Evolutionary conservation across 2,888 invertebrate genomes (phyloP), one percentile per base, ranked within the genome.

Genomic region (Sphaerophoria taeniata): DNA sequence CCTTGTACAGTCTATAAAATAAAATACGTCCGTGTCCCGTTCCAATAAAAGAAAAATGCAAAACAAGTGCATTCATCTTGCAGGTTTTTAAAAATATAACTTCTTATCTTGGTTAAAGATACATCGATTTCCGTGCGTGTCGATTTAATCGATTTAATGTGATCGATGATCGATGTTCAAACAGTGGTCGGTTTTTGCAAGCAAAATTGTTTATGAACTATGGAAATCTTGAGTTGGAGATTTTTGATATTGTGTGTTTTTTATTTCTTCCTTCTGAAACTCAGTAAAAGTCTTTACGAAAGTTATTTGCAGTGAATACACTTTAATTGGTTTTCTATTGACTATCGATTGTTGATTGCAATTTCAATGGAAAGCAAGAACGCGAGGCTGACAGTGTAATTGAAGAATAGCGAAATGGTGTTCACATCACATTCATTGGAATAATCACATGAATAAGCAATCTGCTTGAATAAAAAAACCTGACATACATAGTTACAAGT

Each of bases 201-300:
- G 24, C 34, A 47, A 36, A 31, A 36, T 39, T 63, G 11, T 36
- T 45, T 60, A 36, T 31, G 45, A 43, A 81, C 73, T 75, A 89
- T 89, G 89, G 88, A 89, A 87, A 77, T 88, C 55, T 86, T 88
- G 76, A 88, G 87, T 65, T 88, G 87, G 87, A 88, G 87, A 74
- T 89, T 89, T 81, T 71, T 88, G 16, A 63, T 78, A 51, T 73
- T 89, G 49, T 89, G 89, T 79, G 76, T 87, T 67, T 88, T 89
- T 80, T 89, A 89, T 72, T 89, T 89, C 69, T 72, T 88, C 24
- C 69, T 89, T 51, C 75, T 89, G 12, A 87, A 74, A 79, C 65
- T 88, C 16, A 70, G 87, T 51, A 79, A 74, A 56, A 87, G 72
- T 73, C 49, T 89, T 49, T 87, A 84, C 43, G 69, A 84, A 55